Evolutionary conservation across 2,113 vertebrate species (phyloP), one percentile per base, ranked within the genome.

Genomic region (Dasypus novemcinctus): DNA sequence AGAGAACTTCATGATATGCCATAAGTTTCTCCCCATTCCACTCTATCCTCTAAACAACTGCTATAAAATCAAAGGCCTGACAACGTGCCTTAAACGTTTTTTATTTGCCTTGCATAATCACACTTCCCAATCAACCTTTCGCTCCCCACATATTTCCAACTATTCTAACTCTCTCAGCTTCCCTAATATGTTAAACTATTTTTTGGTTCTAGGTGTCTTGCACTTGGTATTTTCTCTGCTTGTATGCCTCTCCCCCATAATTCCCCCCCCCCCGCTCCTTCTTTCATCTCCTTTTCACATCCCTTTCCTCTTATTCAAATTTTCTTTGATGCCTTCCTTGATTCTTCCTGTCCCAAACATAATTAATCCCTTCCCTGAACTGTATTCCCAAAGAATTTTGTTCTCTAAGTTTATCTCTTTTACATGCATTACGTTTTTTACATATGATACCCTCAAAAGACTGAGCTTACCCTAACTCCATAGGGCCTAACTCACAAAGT

Each of bases 391-490:
- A 94, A 92, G 15, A 89, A 49, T 27, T 89, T 92, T 61, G 23
- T 74, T 81, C 20, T 91, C 63, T 57, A 23, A 93, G 43, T n/a
- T 90, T 74, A 83, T 79, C 23, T 13, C 29, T 61, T 57, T 74
- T 74, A 41, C 83, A 85, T 85, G 49, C 11, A 83, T 90, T 36
- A 90, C 71, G 90, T 94, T 94, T 11, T 90, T 94, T 82, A 74
- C 90, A 71, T 83, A 33, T 89, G 38, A 68, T 91, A 61, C 3
- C 49, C 33, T 41, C 3, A 43, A 54, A 92, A 92, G 72, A 84
- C 66, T 72, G 74, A 74, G 71, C 21, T 18, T 10, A 8, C 11
- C 33, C 33, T 46, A 87, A 31, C 31, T 88, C 57, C 21, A 84
- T 33, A 84, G 66, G 9, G n/a, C 9, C 27, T 90, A 71, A 12